Evolutionary conservation across 30 jellyfish, hydroid and myxozoan genomes (phyloP).

Genomic region (Aurelia sp.): DNA sequence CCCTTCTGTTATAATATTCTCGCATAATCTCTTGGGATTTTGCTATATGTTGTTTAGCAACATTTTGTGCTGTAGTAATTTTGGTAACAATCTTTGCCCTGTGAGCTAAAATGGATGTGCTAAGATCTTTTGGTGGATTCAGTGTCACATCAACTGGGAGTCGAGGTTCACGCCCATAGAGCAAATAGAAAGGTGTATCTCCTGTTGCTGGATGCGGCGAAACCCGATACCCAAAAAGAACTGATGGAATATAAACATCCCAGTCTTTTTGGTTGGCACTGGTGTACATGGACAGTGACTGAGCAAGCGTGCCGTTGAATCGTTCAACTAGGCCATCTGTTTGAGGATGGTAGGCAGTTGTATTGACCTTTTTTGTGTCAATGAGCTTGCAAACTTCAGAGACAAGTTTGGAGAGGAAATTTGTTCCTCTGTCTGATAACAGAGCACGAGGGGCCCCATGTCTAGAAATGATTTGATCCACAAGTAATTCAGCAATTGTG

Average conservation of each 20-base stretch:
- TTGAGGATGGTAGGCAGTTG: conserved; percentile 59
- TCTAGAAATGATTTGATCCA: background rate
- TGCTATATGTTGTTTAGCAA: too few species aligned
- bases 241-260: conserved; percentile 36
- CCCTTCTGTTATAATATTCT: too few species aligned
- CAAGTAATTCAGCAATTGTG: conserved; percentile 14
- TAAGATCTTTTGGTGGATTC: too few species aligned
- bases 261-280: conserved; percentile 37
- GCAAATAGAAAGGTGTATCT: too few species aligned
- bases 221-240: too few species aligned
- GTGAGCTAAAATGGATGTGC: too few species aligned
- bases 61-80: too few species aligned
- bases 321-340: conserved; percentile 61
- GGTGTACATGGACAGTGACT: conserved; percentile 19
- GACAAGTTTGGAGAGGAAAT: conserved; percentile 29
- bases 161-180: too few species aligned
- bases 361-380: conserved; percentile 22
- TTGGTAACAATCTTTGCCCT: too few species aligned
- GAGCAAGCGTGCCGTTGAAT: conserved; percentile 38
- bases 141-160: too few species aligned
- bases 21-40: too few species aligned
- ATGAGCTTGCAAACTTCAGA: conserved; percentile 25
- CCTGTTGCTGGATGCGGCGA: too few species aligned
- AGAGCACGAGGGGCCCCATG: background rate
- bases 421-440: conserved; percentile 42